Base-by-base conservation (phyloP, 2,797 vertebrate species). In the Betta splendens region DNA sequence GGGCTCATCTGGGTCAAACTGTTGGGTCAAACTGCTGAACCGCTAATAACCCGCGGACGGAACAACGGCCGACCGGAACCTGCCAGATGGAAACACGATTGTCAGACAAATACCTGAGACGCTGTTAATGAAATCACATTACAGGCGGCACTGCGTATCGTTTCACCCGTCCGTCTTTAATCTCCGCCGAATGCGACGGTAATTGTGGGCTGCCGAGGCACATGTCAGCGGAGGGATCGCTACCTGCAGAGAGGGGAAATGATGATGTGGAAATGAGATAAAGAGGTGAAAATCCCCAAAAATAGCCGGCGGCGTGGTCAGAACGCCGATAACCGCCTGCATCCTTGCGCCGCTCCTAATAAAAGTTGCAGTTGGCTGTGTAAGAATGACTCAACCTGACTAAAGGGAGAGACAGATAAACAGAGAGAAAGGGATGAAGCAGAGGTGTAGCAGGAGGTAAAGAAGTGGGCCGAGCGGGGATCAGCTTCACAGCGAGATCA, bases 391-490 rank as follows among this genome's bases (percentile, higher is more conserved):
- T 37, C 31, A 64, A 35, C 28, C 9, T 28, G 25, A 29, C 3
- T 11, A 36, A 58, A 46, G 48, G 9, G 58, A 54, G 38, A 3
- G 35, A 65, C 26, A 63, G 51, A 51, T 43, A 69, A 64, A 31
- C 1, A 20, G 44, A 63, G 7, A 42, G 3, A 53, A 22, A 32
- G 13, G 51, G 64, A 55, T 45, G 28, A 35, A n/a, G 33, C 23
- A 57, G 60, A 78, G 75, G 53, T 65, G 44, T 18, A 33, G 64
- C 78, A 53, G 66, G 54, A 78, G 64, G 75, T 69, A 76, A 80
- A 84, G 72, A 88, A 83, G 18, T 85, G 85, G 87, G 87, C 78
- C 81, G 88, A 82, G 74, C 75, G 58, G 64, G 83, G 85, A 89
- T 89, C 78, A 85, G 72, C 68, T 53, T 82, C 78, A 74, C 73